Evolutionary conservation across 2,113 vertebrate genomes (phyloP).

Genomic region (Thomomys bottae): DNA sequence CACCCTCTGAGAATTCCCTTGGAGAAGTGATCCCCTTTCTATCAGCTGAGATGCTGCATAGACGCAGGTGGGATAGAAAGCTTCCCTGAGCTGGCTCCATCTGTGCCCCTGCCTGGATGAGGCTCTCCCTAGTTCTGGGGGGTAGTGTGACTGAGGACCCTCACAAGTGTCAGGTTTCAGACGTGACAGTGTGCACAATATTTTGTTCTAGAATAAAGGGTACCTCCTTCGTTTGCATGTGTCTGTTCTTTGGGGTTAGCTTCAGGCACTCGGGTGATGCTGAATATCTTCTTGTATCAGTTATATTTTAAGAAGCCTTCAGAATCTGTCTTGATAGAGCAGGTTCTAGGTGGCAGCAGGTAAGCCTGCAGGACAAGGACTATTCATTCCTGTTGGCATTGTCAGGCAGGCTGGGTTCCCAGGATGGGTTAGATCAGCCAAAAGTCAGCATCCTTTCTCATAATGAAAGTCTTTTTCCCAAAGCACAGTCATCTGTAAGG

Average conservation of each 20-base stretch:
- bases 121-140: not conserved
- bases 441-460: not conserved
- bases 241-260: not conserved
- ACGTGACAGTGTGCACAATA: not conserved
- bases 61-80: not conserved
- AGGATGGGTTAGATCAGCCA: not conserved
- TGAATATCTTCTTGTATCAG: not conserved
- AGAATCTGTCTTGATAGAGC: not conserved
- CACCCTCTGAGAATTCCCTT: not conserved
- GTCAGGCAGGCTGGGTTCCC: not conserved
- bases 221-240: not conserved
- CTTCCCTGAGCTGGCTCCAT: not conserved
- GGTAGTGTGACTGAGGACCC: not conserved
- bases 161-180: not conserved
- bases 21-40: not conserved
- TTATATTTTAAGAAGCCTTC: not conserved
- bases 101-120: rapidly evolving
- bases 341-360: not conserved
- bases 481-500: not conserved
- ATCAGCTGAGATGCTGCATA: too few species aligned
- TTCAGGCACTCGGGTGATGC: not conserved
- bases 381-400: not conserved
- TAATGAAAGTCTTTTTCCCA: not conserved
- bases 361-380: not conserved
- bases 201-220: too few species aligned